phyloP scores from a whole-genome alignment of 2,888 invertebrate genomes.

The Erebia aethiops region DNA sequence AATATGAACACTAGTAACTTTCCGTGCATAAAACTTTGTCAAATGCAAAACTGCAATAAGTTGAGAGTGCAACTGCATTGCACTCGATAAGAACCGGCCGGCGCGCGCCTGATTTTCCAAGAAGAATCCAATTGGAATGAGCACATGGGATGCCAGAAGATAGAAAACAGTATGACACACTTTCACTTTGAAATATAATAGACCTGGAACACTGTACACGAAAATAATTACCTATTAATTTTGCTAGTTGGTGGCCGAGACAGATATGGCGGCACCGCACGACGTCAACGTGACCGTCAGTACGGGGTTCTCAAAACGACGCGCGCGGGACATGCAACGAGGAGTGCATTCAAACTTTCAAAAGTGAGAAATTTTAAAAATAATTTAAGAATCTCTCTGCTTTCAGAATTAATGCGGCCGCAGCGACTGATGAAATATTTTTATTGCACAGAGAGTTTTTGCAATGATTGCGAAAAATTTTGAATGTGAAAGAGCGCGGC shows the following conservation, averaged over 20 bases:
- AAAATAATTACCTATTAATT: conserved; percentile 84
- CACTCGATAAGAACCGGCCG: conserved; percentile 83
- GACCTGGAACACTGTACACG: conserved; percentile 73
- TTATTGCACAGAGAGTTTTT: conserved; percentile 83
- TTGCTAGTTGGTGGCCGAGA: conserved; percentile 84
- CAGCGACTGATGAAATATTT: conserved; percentile 68
- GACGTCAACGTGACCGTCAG: conserved; percentile 87
- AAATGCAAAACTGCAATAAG: conserved; percentile 83
- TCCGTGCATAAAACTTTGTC: conserved; percentile 78
- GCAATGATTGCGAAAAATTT: conserved; percentile 83
- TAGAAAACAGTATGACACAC: conserved; percentile 69
- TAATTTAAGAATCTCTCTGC: conserved; percentile 71
- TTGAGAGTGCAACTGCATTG: conserved; percentile 83
- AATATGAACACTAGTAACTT: conserved; percentile 74
- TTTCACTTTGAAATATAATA: conserved; percentile 65
- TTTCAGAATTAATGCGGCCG: conserved; percentile 68
- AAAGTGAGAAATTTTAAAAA: conserved; percentile 71
- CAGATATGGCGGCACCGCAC: conserved; percentile 87
- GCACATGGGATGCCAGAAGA: conserved; percentile 59
- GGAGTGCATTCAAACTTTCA: conserved; percentile 83
- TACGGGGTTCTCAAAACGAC: conserved; percentile 90
- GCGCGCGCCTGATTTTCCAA: conserved; percentile 78
- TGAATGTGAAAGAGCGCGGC: conserved; percentile 83
- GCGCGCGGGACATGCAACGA: conserved; percentile 89
- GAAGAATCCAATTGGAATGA: conserved; percentile 75